phyloP scores from a whole-genome alignment of 2,113 vertebrate species.

The Phylloscopus trochilus region DNA sequence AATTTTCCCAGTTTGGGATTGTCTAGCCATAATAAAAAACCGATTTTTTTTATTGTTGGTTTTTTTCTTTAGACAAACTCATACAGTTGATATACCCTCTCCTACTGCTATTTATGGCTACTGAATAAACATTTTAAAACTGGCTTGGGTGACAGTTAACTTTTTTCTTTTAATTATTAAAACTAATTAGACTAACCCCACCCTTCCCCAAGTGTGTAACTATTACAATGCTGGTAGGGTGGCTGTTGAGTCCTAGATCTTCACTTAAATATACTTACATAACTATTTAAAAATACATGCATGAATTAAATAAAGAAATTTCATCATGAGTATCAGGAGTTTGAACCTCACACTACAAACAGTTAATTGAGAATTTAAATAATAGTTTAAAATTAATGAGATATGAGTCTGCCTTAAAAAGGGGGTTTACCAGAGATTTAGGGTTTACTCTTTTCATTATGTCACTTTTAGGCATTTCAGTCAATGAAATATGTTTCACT shows the following conservation, averaged over 20 bases:
- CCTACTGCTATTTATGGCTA: not conserved
- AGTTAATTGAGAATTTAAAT: not conserved
- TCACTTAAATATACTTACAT: not conserved
- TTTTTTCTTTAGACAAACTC: not conserved
- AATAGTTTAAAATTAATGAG: not conserved
- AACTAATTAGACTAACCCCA: not conserved
- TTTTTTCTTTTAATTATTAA: not conserved
- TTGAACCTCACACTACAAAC: not conserved
- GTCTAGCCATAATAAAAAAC: not conserved
- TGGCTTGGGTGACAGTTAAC: not conserved
- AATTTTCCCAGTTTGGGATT: not conserved
- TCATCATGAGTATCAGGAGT: not conserved
- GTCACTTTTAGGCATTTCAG: not conserved
- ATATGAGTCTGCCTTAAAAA: not conserved
- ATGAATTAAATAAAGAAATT: not conserved
- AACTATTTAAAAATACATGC: not conserved
- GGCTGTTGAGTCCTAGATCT: not conserved
- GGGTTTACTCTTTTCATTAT: not conserved
- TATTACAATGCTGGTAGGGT: not conserved
- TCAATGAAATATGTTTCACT: not conserved
- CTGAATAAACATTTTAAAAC: not conserved
- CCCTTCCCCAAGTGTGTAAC: not conserved
- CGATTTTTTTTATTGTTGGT: rapidly evolving
- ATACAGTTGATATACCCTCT: not conserved
- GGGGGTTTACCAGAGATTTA: not conserved